Evolutionary conservation across 2,113 vertebrate genomes (phyloP).

Genomic region (Gulo gulo): DNA sequence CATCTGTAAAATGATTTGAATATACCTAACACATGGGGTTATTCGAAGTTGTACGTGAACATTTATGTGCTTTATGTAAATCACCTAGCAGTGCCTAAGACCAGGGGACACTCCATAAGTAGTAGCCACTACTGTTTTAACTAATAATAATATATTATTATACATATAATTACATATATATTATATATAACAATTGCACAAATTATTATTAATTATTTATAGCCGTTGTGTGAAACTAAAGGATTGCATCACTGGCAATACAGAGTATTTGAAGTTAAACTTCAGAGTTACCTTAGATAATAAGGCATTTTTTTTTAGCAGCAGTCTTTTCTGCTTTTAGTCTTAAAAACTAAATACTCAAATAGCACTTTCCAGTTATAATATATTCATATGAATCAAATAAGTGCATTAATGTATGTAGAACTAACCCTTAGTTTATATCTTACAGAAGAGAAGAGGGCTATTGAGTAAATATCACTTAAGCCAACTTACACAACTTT

Average conservation of each 20-base stretch:
- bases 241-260: neutral
- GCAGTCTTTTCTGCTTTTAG: neutral
- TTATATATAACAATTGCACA: too few relatives aligned
- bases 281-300: conserved; percentile 39
- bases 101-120: neutral
- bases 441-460: neutral
- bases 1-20: neutral
- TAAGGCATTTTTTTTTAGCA: neutral
- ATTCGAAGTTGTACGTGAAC: neutral
- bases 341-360: conserved; percentile 17
- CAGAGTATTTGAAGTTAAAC: conserved; percentile 37
- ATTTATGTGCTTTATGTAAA: neutral
- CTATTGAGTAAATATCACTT: neutral
- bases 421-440: conserved; percentile 6
- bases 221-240: neutral
- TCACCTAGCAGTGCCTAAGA: neutral
- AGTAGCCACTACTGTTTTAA: neutral
- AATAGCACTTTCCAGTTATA: neutral
- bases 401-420: neutral
- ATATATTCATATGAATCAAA: conserved; percentile 13
- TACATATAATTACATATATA: neutral
- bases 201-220: neutral
- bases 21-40: neutral
- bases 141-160: neutral
- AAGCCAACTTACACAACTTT: neutral